These are phyloP conservation scores for Hucho hucho DNA, from an alignment of 2,113 vertebrate species.

Conservation along the genomic window DNA sequence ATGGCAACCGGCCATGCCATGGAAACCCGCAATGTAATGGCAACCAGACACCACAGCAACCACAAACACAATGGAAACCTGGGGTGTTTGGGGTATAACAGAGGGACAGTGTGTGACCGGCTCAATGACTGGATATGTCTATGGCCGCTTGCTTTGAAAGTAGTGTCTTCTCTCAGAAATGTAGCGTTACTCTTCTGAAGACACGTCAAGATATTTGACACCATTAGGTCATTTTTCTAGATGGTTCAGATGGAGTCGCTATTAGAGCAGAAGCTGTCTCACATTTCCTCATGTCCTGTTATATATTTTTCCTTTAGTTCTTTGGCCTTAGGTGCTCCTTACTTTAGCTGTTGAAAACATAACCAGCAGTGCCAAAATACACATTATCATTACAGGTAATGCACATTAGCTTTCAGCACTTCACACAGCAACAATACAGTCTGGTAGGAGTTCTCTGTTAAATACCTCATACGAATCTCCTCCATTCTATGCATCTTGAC, in stretches of 20 bases:
- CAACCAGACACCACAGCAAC: not conserved
- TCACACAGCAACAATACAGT: not conserved
- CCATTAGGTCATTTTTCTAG: not conserved
- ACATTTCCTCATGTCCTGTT: too few species aligned
- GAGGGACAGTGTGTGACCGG: not conserved
- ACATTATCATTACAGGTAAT: not conserved
- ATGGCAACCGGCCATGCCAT: not conserved
- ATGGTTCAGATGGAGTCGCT: too few species aligned
- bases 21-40: not conserved
- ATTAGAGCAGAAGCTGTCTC: too few species aligned
- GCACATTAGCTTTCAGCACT: not conserved
- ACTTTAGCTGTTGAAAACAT: not conserved
- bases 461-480: not conserved
- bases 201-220: not conserved
- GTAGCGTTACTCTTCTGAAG: not conserved
- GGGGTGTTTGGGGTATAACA: not conserved
- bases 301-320: not conserved
- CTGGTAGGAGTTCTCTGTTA: not conserved
- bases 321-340: too few species aligned
- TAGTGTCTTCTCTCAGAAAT: not conserved
- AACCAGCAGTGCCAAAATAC: not conserved
- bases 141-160: not conserved
- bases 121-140: not conserved
- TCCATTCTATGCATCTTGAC: not conserved
- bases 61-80: not conserved